These are phyloP conservation scores for Riptortus pedestris DNA, from an alignment of 1,140 invertebrate genomes.

Conservation along the genomic window DNA sequence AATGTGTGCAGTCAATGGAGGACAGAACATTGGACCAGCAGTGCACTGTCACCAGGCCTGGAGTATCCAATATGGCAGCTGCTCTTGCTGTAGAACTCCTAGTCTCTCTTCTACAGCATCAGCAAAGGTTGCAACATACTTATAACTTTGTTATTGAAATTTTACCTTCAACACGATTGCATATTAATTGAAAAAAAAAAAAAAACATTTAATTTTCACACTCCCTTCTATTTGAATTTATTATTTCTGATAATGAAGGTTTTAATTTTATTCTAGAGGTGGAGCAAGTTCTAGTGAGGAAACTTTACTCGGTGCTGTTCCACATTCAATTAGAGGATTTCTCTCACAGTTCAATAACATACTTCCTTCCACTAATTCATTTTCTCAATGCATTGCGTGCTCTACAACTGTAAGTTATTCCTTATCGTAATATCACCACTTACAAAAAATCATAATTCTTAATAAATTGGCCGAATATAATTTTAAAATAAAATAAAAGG, in stretches of 20 bases:
- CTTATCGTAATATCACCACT: not conserved
- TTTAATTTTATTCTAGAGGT: conserved; percentile 33
- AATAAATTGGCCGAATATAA: too few species aligned
- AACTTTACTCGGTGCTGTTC: conserved; percentile 70
- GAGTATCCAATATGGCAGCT: conserved; percentile 81
- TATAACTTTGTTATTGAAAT: too few species aligned
- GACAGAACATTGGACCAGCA: conserved; percentile 96
- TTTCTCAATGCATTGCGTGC: conserved; percentile 86
- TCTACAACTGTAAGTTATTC: conserved; percentile 45
- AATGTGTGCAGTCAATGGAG: conserved; percentile 78
- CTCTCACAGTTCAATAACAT: conserved; percentile 68
- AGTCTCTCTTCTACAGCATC: conserved; percentile 77
- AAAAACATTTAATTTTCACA: too few species aligned
- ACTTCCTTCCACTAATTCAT: conserved; percentile 69
- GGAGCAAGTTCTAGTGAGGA: conserved; percentile 38
- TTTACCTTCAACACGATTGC: too few species aligned
- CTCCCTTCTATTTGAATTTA: too few species aligned
- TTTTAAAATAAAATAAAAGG: too few species aligned
- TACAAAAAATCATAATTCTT: not conserved
- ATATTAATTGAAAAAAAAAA: too few species aligned
- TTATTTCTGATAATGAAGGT: not conserved
- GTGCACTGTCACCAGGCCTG: conserved; percentile 94
- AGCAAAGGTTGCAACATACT: conserved; percentile 46
- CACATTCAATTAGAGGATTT: conserved; percentile 90
- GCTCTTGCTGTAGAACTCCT: conserved; percentile 86